These are phyloP conservation scores for Campylomormyrus tamandua DNA, from an alignment of 2,113 vertebrate species.

Conservation along the genomic window DNA sequence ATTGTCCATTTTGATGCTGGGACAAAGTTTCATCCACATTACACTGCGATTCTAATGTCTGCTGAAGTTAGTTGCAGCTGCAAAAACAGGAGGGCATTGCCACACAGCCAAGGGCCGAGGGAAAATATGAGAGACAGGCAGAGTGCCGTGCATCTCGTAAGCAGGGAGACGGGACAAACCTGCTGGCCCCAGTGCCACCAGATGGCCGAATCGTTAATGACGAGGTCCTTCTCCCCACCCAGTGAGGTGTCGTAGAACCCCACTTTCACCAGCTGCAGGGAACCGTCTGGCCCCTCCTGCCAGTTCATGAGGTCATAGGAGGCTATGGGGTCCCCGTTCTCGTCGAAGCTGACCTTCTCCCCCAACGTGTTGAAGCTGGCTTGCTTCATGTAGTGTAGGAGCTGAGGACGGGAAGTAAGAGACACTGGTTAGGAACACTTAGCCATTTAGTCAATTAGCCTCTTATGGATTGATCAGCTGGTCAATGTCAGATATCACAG, in stretches of 20 bases:
- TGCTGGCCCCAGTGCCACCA: conserved; percentile 52
- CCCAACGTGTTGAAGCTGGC: conserved; percentile 48
- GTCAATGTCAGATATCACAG: not conserved
- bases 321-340: conserved; percentile 59
- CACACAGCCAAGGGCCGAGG: conserved; percentile 30
- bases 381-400: conserved; percentile 53
- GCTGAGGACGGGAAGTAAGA: conserved; percentile 33
- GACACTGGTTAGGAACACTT: not conserved
- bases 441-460: not conserved
- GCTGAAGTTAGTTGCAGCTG: conserved; percentile 6
- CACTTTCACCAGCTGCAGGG: conserved; percentile 48
- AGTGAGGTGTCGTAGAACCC: conserved; percentile 56
- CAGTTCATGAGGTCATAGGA: conserved; percentile 63
- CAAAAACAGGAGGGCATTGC: conserved; percentile 14
- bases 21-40: not conserved
- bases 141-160: conserved; percentile 33
- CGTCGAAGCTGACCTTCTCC: conserved; percentile 54
- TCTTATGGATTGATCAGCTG: not conserved
- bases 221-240: conserved; percentile 35
- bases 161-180: conserved; percentile 45
- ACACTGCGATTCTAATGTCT: not conserved
- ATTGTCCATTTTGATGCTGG: not conserved
- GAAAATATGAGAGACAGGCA: conserved; percentile 39
- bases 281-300: conserved; percentile 48
- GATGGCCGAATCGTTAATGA: conserved; percentile 50